Evolutionary conservation across 1,140 invertebrate species (phyloP), one percentile per base, ranked within the genome.

Genomic region (Trichonephila clavata): DNA sequence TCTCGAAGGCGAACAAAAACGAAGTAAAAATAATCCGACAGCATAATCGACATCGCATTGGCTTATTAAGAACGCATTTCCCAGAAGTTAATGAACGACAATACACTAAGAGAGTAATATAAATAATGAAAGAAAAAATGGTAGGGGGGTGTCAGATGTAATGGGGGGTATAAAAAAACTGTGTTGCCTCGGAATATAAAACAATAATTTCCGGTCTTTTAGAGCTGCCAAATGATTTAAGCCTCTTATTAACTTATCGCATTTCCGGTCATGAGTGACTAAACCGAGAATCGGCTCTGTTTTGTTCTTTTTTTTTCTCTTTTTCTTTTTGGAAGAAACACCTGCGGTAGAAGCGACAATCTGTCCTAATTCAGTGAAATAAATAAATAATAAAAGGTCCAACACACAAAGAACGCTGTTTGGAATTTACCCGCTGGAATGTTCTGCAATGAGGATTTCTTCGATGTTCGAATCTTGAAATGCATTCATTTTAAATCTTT

Each of bases 131-230:
- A 24, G 16, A 71, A 39, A 14, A 27, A 86, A 61, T 1, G 60
- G 65, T 13, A 6, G 27, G 24, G 80, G 32, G 71, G 24, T 16
- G 71, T 59, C 63, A 57, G 43, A 18, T n/a, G 4, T 0, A 50
- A 0, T 18, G n/a, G 57, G 89, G 16, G 68, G 27, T 32, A 16
- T 27, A 50, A 71, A 50, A 50, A 24, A 60, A 7, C 39, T n/a
- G 63, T 39, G 60, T 59, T 32, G 24, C 43, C 14, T 7, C 21
- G 14, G 89, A 91, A 91, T 91, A 91, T 91, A 91, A 91, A 91
- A 91, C 89, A 91, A 91, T 91, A 91, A 91, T 91, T 91, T 91
- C 89, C 89, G 89, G 89, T 91, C 60, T 77, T 91, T 91, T 91
- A 63, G 32, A 61, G 77, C 89, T 91, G 50, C 43, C 89, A 91